phyloP scores from a whole-genome alignment of 2,888 invertebrate species.

The Unio delphinus region DNA sequence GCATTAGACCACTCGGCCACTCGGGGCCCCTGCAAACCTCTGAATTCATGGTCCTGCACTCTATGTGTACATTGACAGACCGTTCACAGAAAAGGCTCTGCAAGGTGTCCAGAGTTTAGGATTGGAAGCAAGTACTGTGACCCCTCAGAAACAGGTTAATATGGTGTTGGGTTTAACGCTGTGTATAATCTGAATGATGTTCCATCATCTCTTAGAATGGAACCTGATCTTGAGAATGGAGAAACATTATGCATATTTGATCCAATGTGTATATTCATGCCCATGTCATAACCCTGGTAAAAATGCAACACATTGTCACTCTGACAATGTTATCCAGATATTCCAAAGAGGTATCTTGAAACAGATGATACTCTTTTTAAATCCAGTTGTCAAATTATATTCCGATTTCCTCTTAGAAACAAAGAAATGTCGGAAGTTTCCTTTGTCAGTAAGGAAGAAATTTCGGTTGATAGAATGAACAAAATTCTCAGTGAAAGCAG shows the following conservation, averaged over 20 bases:
- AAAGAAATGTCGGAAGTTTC: conserved; percentile 49
- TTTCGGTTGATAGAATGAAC: conserved; percentile 6
- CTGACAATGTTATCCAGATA: conserved; percentile 21
- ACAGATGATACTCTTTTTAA: conserved; percentile 15
- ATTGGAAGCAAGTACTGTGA: conserved; percentile 54
- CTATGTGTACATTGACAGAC: conserved; percentile 51
- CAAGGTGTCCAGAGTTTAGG: conserved; percentile 55
- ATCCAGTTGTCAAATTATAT: conserved; percentile 26
- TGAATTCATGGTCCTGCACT: conserved; percentile 53
- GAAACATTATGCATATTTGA: conserved; percentile 62
- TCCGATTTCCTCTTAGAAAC: conserved; percentile 39
- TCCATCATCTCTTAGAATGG: conserved; percentile 51
- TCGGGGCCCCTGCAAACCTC: too few relatives aligned
- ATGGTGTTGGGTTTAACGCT: conserved; percentile 61
- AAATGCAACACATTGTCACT: conserved; percentile 22
- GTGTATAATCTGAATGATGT: conserved; percentile 60
- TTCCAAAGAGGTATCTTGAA: conserved; percentile 31
- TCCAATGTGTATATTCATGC: conserved; percentile 57
- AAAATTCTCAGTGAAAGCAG: conserved; percentile 15
- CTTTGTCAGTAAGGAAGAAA: conserved; percentile 39
- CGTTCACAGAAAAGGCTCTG: conserved; percentile 46
- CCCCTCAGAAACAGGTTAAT: conserved; percentile 54
- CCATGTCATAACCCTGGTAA: conserved; percentile 34
- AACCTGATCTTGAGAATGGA: conserved; percentile 27
- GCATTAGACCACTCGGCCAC: too few relatives aligned